phyloP scores from a whole-genome alignment of 1,140 invertebrate species.

The Mylabris phalerata region DNA sequence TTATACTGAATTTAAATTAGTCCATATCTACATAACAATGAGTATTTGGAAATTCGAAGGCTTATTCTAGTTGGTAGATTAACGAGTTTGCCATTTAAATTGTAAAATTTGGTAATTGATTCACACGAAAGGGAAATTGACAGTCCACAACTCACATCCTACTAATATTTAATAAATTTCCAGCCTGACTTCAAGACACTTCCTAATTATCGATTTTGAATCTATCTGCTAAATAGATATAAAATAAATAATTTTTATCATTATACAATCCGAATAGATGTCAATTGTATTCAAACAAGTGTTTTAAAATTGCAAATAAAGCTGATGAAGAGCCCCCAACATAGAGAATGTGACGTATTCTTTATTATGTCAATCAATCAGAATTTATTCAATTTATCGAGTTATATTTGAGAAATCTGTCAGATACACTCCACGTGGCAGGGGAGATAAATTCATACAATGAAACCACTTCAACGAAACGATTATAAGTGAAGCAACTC shows the following conservation, averaged over 20 bases:
- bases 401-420: constrained; percentile 25
- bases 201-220: too few relatives aligned
- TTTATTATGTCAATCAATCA: constrained; percentile 24
- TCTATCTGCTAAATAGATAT: too few relatives aligned
- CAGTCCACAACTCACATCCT: too few relatives aligned
- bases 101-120: constrained; percentile 14
- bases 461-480: constrained; percentile 20
- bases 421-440: constrained; percentile 13
- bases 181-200: too few relatives aligned
- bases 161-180: too few relatives aligned
- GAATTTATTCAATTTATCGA: constrained; percentile 22
- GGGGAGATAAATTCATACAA: constrained; percentile 22
- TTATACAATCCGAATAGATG: too few relatives aligned
- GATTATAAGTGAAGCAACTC: constrained; percentile 12
- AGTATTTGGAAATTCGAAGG: constrained; percentile 2
- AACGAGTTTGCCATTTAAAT: constrained; percentile 7
- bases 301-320: constrained; percentile 1
- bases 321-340: neutral
- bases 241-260: too few relatives aligned
- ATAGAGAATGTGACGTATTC: constrained; percentile 11
- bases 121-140: neutral
- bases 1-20: constrained; percentile 20
- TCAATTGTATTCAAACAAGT: too few relatives aligned
- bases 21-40: constrained; percentile 16
- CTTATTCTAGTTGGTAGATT: constrained; percentile 4